Conservation (phyloP, 2,113 vertebrate genomes). For the Thymallus thymallus region DNA sequence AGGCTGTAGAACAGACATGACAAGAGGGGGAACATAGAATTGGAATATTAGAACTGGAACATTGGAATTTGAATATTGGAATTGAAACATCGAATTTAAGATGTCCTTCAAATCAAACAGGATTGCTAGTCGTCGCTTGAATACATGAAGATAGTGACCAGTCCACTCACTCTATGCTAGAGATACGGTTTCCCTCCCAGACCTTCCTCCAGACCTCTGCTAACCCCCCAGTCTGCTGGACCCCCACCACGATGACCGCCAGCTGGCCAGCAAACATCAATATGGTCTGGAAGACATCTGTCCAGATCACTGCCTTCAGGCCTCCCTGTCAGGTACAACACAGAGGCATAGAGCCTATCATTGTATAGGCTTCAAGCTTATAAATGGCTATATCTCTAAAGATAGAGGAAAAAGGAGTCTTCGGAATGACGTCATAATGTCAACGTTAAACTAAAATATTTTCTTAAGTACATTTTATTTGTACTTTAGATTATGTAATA, state of each 20-base stretch:
- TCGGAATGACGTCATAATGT: background rate
- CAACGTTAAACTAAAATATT: background rate
- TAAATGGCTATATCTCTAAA: background rate
- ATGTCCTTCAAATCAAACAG: background rate
- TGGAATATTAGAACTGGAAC: background rate
- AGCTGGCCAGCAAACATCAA: conserved; percentile 86
- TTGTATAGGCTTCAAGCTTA: background rate
- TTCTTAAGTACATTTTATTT: background rate
- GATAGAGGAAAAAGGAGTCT: background rate
- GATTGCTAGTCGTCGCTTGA: background rate
- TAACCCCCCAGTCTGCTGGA: conserved; percentile 77
- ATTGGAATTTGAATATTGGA: background rate
- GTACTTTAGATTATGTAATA: background rate
- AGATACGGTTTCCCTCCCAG: conserved; percentile 72
- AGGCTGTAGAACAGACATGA: conserved; percentile 68
- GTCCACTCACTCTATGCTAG: conserved; percentile 81
- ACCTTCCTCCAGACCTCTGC: conserved; percentile 80
- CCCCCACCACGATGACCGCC: conserved; percentile 84
- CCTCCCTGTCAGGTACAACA: conserved; percentile 73
- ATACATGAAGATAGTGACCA: background rate
- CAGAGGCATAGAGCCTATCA: background rate
- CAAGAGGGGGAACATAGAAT: background rate
- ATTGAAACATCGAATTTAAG: background rate
- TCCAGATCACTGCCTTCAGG: conserved; percentile 88
- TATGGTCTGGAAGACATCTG: conserved; percentile 84